A percentile compares a stretch with the other conserved stretches of the same genome.
phyloP scores from a whole-genome alignment of 1,140 invertebrate genomes.

The Ganaspis sp. region DNA sequence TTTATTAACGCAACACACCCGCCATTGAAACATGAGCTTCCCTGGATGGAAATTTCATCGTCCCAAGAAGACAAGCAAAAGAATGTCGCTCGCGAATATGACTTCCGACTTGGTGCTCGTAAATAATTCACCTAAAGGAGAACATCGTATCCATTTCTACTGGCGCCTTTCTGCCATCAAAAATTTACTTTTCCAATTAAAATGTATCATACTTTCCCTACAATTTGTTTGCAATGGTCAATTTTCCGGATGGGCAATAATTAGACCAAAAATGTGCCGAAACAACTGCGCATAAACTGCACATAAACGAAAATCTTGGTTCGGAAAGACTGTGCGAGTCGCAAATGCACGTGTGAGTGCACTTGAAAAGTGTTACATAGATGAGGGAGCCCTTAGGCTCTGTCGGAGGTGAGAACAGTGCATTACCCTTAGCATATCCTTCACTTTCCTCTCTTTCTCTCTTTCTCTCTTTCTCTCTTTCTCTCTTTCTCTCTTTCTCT shows the following conservation, averaged over 20 bases:
- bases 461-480: not conserved
- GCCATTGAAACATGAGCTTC: conserved; percentile 31
- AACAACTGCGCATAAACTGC: conserved; percentile 54
- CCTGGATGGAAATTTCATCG: conserved; percentile 5
- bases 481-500: conserved; percentile 6
- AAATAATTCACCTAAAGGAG: not conserved
- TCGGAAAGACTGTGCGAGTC: conserved; percentile 32
- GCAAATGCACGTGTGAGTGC: conserved; percentile 18
- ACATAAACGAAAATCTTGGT: conserved; percentile 57
- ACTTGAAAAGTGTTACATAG: conserved; percentile 13
- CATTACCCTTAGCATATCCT: conserved; percentile 10
- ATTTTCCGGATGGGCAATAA: too few relatives aligned
- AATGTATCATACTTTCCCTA: too few relatives aligned
- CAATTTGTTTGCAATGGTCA: too few relatives aligned
- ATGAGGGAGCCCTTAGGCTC: conserved; percentile 7
- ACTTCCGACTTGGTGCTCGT: conserved; percentile 20
- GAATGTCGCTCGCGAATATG: conserved; percentile 24
- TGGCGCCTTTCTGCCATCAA: too few relatives aligned
- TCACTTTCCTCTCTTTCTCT: not conserved
- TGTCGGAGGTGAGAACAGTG: conserved; percentile 7
- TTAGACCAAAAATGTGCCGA: not conserved
- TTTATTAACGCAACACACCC: conserved; percentile 49
- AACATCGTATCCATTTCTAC: too few relatives aligned
- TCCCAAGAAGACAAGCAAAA: conserved; percentile 1
- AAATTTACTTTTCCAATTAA: too few relatives aligned